Conservation (phyloP, 2,888 invertebrate species). For the Platycheirus albimanus region DNA sequence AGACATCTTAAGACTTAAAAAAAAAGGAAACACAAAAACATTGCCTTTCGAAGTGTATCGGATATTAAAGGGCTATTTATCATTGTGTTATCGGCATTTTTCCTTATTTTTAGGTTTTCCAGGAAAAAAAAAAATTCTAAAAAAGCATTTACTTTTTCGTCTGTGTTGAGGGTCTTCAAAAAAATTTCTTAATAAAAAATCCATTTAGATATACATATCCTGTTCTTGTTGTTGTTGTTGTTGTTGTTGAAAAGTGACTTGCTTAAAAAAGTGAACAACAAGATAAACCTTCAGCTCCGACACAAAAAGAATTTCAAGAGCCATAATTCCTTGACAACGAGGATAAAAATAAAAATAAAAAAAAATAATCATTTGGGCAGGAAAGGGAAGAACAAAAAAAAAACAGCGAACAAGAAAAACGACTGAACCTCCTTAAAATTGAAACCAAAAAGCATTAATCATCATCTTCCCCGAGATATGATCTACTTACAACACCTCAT, state of each 20-base stretch:
- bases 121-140: not conserved
- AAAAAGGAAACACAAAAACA: not conserved
- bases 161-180: constrained; percentile 17
- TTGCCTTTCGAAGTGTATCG: constrained; percentile 1
- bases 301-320: constrained; percentile 26
- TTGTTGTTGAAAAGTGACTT: constrained; percentile 51
- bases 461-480: constrained; percentile 69
- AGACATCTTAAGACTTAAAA: not conserved
- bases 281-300: constrained; percentile 20
- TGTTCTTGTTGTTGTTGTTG: not conserved
- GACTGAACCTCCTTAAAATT: constrained; percentile 56
- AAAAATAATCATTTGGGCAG: not conserved
- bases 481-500: constrained; percentile 73
- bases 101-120: not conserved
- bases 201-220: constrained; percentile 43
- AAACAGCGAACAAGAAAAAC: constrained; percentile 17
- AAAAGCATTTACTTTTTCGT: not conserved
- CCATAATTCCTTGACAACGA: constrained; percentile 40
- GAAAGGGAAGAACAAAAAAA: constrained; percentile 6
- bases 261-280: constrained; percentile 38
- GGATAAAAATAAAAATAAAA: too few species aligned
- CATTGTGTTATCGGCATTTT: constrained; percentile 34
- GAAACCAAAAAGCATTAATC: constrained; percentile 71
- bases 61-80: constrained; percentile 37
- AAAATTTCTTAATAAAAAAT: constrained; percentile 46